These are phyloP conservation scores for Amia ocellicauda DNA, from an alignment of 2,113 vertebrate species.

Conservation along the genomic window DNA sequence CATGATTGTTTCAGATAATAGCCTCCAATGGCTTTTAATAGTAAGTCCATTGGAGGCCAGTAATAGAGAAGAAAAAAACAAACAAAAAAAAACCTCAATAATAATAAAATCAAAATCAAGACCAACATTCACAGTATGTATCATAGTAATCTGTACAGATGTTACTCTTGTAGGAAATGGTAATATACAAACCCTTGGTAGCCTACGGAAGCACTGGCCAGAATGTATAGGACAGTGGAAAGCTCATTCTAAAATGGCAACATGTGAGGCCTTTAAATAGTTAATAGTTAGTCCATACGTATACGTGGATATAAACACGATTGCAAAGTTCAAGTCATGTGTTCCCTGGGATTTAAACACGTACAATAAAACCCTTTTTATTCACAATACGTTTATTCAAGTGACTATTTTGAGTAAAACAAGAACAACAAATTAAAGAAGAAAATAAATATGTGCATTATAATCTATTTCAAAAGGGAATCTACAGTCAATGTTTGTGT, in stretches of 20 bases:
- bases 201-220: constrained; percentile 14
- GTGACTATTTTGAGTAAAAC: too few relatives aligned
- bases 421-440: too few relatives aligned
- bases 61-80: background rate
- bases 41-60: background rate
- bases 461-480: too few relatives aligned
- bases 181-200: constrained; percentile 5
- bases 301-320: background rate
- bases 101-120: constrained; percentile 4
- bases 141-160: constrained; percentile 17
- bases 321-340: too few relatives aligned
- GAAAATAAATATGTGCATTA: too few relatives aligned
- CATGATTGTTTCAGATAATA: constrained; percentile 1
- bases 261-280: constrained; percentile 11
- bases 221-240: constrained; percentile 24
- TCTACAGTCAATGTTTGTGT: too few relatives aligned
- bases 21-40: background rate
- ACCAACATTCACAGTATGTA: constrained; percentile 12
- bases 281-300: constrained; percentile 8
- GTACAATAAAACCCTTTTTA: too few relatives aligned
- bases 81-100: background rate
- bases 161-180: constrained; percentile 8
- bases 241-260: constrained; percentile 1
- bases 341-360: too few relatives aligned
- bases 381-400: too few relatives aligned